phyloP scores from a whole-genome alignment of 2,113 vertebrate species.

The Malaclemys terrapin region DNA sequence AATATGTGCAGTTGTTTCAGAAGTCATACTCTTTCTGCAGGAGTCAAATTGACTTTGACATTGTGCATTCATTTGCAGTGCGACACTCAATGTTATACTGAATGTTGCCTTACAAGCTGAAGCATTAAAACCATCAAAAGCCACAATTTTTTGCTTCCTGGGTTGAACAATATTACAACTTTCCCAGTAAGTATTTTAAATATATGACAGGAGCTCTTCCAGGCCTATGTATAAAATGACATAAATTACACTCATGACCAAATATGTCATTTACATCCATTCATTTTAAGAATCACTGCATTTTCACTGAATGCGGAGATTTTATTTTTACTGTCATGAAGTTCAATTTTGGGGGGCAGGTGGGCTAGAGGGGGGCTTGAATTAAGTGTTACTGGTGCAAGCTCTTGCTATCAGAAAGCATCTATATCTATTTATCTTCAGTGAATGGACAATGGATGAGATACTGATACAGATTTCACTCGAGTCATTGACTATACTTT shows the following conservation, averaged over 20 bases:
- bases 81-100: neutral
- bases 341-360: neutral
- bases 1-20: neutral
- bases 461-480: rapidly evolving
- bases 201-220: neutral
- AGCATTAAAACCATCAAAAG: neutral
- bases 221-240: neutral
- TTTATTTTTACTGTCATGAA: neutral
- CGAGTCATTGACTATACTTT: neutral
- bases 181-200: neutral
- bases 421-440: neutral
- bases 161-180: neutral
- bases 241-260: neutral
- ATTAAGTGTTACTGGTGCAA: neutral
- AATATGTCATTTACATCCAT: neutral
- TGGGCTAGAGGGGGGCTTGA: rapidly evolving
- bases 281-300: neutral
- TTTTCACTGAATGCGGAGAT: neutral
- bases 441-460: neutral
- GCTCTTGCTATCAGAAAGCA: neutral
- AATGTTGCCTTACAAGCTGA: neutral
- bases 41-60: neutral
- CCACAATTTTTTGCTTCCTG: neutral
- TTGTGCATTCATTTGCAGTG: neutral
- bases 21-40: neutral